Base-by-base conservation (phyloP, 2,888 invertebrate species). In the Ceriagrion tenellum region DNA sequence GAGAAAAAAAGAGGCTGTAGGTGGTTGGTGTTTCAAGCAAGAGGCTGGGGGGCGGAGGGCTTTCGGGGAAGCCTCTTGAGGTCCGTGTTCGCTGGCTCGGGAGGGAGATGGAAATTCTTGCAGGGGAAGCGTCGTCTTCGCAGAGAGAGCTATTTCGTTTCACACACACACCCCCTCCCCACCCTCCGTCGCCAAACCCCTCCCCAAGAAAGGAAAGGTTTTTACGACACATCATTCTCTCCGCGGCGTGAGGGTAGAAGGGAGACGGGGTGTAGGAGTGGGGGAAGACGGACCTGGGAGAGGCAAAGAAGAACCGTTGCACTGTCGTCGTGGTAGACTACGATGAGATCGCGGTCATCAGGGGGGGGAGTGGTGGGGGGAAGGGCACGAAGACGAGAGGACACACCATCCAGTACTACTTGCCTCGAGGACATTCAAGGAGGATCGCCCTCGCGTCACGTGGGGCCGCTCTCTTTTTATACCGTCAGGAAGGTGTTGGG, bases 181-280 rank as follows among this genome's bases (percentile, higher is more conserved):
- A 13, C 8, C 47, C 74, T 35, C 74, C 16, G 40, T 13, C 74
- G 40, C 26, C 40, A 16, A 47, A 16, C 35, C 35, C n/a, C 91
- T 47, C 69, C 47, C 2, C 30, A 63, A 40, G 55, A 69, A 93
- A 69, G 18, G 93, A 81, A 81, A 93, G 69, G 69, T 93, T 93
- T 93, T 93, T 93, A 93, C 93, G 93, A 69, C 93, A 55, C 93
- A 93, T 93, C 93, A 93, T 93, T 93, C 93, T 93, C 63, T 47
- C 93, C 23, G 23, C 3, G 63, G n/a, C 74, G 74, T 35, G 23
- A 12, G 23, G 35, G 69, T 12, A 35, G 35, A 13, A 35, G 30
- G 81, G 81, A 30, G 81, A 47, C 47, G 47, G 59, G 59, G 13
- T 59, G 59, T 16, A 6, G 0, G 30, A 81, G 81, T n/a, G 81